These are phyloP conservation scores for Clarias batrachus DNA, from an alignment of 2,113 vertebrate genomes.

Conservation along the genomic window DNA sequence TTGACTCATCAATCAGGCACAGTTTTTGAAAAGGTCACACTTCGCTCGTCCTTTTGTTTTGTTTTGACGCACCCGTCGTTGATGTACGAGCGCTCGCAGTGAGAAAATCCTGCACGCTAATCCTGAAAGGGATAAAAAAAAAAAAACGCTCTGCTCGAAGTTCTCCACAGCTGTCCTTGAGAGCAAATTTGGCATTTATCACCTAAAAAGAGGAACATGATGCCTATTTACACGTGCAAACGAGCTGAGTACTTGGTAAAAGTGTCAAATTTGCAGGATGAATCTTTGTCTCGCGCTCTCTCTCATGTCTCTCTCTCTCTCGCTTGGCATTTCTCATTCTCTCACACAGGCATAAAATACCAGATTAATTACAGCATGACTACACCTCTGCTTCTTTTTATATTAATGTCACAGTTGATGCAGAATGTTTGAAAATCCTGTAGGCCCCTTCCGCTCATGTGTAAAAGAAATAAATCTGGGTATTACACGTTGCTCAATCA, in stretches of 20 bases:
- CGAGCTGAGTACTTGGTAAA: slow-evolving; percentile 33
- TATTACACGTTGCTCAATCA: not conserved
- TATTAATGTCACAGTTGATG: not conserved
- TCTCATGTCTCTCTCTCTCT: not conserved
- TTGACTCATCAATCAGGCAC: slow-evolving; percentile 42
- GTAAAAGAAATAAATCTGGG: not conserved
- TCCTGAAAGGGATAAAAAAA: slow-evolving; percentile 6
- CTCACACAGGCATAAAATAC: not conserved
- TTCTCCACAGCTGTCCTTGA: not conserved
- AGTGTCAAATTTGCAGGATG: not conserved
- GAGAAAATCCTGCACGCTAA: slow-evolving; percentile 9
- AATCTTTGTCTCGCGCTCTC: not conserved
- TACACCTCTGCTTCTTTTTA: not conserved
- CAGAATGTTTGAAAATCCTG: not conserved
- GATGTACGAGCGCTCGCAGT: not conserved
- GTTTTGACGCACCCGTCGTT: not conserved
- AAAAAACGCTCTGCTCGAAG: not conserved
- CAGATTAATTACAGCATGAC: not conserved
- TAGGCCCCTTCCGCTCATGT: not conserved
- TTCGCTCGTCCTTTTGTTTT: not conserved
- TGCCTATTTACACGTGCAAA: slow-evolving; percentile 17
- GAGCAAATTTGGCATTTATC: slow-evolving; percentile 24
- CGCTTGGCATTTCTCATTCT: slow-evolving; percentile 16
- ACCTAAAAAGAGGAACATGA: slow-evolving; percentile 6
- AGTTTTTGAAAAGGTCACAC: slow-evolving; percentile 42